phyloP scores from a whole-genome alignment of 2,797 vertebrate species.

The Zalophus californianus region DNA sequence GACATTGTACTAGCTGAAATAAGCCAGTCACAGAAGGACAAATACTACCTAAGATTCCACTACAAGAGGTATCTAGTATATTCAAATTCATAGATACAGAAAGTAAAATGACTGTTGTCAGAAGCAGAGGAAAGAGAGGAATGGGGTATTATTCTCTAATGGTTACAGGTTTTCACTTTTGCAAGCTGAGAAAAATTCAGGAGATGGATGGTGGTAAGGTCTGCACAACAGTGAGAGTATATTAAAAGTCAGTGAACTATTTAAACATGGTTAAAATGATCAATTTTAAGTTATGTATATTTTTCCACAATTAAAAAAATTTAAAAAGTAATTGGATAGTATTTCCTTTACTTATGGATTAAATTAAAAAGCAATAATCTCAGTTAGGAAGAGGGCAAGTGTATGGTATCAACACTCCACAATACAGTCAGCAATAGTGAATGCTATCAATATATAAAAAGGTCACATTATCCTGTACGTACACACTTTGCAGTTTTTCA shows the following conservation, averaged over 20 bases:
- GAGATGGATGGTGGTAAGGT: neutral
- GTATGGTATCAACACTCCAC: neutral
- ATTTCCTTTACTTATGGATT: neutral
- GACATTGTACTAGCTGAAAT: neutral
- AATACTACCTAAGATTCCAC: neutral
- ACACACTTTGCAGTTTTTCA: neutral
- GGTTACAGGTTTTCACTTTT: neutral
- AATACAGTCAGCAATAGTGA: neutral
- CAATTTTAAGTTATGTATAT: neutral
- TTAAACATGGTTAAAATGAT: neutral
- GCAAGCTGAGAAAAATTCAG: neutral
- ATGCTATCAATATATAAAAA: neutral
- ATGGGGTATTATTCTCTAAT: neutral
- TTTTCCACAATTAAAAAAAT: neutral
- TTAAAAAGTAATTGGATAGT: neutral
- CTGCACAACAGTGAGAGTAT: fast-evolving
- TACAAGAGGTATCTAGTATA: neutral
- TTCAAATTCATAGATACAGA: neutral
- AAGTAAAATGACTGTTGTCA: neutral
- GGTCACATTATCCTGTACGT: neutral
- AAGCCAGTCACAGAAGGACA: neutral
- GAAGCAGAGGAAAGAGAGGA: neutral
- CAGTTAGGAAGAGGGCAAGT: neutral
- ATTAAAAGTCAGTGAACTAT: neutral
- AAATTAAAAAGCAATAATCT: neutral